Evolutionary conservation across 2,113 vertebrate genomes (phyloP).

Genomic region (Oryctolagus cuniculus): mOryCun1.1 NC_091435.1:175446001-175446500

Average conservation of each 20-base stretch:
- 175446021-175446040: constrained; percentile 51
- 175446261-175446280: no score
- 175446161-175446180: background rate
- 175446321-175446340: no score
- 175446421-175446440: no score
- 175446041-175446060: constrained; percentile 16
- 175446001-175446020: constrained; percentile 50
- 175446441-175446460: no score
- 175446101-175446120: constrained; percentile 1
- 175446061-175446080: constrained; percentile 29
- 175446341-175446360: no score
- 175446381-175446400: no score
- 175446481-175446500: no score
- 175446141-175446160: background rate
- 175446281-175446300: no score
- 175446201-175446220: background rate
- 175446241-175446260: constrained; percentile 56
- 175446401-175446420: no score
- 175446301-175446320: no score
- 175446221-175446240: background rate
- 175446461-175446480: no score
- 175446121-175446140: constrained; percentile 36
- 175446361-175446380: no score
- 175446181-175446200: background rate
- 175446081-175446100: constrained; percentile 35